Percentiles rank a stretch among this genome's conserved stretches.
These are phyloP conservation scores for Heterohyrax brucei DNA, from an alignment of 2,797 vertebrate genomes.

Conservation along the genomic window DNA sequence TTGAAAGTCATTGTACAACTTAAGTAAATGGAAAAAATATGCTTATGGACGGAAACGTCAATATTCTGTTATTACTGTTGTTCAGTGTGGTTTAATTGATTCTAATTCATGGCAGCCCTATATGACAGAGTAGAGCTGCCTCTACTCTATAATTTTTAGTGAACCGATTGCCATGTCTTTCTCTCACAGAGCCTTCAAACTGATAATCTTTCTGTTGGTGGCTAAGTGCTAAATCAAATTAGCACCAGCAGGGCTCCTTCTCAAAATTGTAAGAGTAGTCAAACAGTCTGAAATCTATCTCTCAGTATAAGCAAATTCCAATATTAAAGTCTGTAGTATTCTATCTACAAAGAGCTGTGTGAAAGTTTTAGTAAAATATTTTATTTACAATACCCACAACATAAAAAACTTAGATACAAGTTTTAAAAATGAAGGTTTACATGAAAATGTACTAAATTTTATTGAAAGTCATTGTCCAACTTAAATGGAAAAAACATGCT, in stretches of 20 bases:
- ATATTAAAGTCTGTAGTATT: neutral
- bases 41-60: neutral
- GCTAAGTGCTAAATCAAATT: no score
- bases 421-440: neutral
- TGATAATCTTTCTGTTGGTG: no score
- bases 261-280: neutral
- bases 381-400: neutral
- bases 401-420: neutral
- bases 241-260: no score
- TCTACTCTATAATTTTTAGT: no score
- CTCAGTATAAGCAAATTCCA: neutral
- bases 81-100: no score
- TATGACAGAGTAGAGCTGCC: no score
- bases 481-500: neutral
- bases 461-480: constrained; percentile 13
- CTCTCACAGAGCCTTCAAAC: no score
- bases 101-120: no score
- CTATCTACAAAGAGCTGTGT: neutral
- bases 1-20: constrained; percentile 17
- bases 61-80: no score
- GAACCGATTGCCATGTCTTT: no score
- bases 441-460: neutral
- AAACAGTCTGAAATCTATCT: neutral
- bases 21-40: neutral
- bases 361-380: neutral